phyloP scores from a whole-genome alignment of 2,888 invertebrate species.

The Chydorus sphaericus region DNA sequence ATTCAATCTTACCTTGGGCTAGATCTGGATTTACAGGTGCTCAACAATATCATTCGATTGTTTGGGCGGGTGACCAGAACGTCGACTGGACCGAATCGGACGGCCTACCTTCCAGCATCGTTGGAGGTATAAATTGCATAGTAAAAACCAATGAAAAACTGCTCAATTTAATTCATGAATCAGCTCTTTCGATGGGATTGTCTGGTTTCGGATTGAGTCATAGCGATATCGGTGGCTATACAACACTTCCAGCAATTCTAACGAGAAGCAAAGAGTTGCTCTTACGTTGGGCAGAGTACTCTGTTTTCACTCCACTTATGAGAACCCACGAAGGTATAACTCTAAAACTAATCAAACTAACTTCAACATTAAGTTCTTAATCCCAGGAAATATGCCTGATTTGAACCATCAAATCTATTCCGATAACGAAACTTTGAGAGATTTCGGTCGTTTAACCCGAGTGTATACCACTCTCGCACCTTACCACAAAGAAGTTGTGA shows the following conservation, averaged over 20 bases:
- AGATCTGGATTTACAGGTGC: constrained; percentile 19
- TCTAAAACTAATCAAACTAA: background rate
- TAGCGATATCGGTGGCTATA: constrained; percentile 23
- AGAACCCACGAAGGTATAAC: constrained; percentile 22
- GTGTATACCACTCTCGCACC: constrained; percentile 19
- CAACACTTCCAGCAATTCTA: constrained; percentile 19
- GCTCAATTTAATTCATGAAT: background rate
- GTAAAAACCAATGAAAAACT: background rate
- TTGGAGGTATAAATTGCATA: constrained; percentile 15
- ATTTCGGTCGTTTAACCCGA: constrained; percentile 20
- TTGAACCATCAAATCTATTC: constrained; percentile 22
- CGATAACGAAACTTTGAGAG: constrained; percentile 19
- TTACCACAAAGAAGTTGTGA: constrained; percentile 18
- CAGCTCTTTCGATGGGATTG: constrained; percentile 21
- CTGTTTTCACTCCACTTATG: constrained; percentile 23
- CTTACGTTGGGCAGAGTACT: constrained; percentile 22
- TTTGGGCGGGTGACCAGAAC: constrained; percentile 23
- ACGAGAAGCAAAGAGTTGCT: constrained; percentile 20
- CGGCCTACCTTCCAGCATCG: constrained; percentile 21
- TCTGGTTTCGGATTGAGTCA: constrained; percentile 22
- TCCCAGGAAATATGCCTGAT: constrained; percentile 19
- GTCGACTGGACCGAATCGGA: constrained; percentile 22
- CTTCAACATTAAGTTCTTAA: background rate
- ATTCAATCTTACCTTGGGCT: constrained; percentile 20
- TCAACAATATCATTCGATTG: constrained; percentile 17